Base-by-base conservation (phyloP, 2,113 vertebrate species). In the Engraulis encrasicolus region DNA sequence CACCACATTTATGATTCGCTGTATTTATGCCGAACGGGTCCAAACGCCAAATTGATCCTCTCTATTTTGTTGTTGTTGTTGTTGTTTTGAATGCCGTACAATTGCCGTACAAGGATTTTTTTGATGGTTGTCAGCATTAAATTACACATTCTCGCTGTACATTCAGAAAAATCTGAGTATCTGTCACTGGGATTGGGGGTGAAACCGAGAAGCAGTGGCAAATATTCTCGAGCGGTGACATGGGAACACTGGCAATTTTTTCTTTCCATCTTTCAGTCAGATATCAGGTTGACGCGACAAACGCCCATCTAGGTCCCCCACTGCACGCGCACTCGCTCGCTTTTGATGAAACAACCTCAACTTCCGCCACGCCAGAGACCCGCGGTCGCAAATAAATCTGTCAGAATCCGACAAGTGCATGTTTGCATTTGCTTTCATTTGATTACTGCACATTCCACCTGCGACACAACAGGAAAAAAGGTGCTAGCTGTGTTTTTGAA, bases 1-100 rank as follows among this genome's bases (percentile, higher is more conserved):
- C 88, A 84, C 89, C n/a, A 91, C 91, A 91, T 92, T 91, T 85
- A 87, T 45, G 87, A 89, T 92, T 90, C 90, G 85, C 84, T 91
- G 11, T 88, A 90, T 90, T 92, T 91, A 91, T 91, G 85, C 87
- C 74, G 11, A n/a, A n/a, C n/a, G 23, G 74, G 66, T 88, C 91
- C 90, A 91, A 90, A 91, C 90, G 91, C 89, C 83, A 78, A 80
- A 52, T 77, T 86, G 83, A 87, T 86, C 83, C 85, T 89, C 71
- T 81, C 89, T 78, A 85, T 61, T 78, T 85, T 49, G 58, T 86
- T 49, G 58, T 86, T 45, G 40, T 3, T 45, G 40, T 45, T 45
- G 40, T 45, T 45, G 40, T 45, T 90, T 84, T 86, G 66, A 74
- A 34, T 74, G 31, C 5, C n/a, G n/a, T n/a, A n/a, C n/a, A n/a